Percentiles rank a stretch among this genome's conserved stretches.
These are phyloP conservation scores for Ptychobarbus kaznakovi DNA, from an alignment of 2,797 vertebrate genomes.

Conservation along the genomic window DNA sequence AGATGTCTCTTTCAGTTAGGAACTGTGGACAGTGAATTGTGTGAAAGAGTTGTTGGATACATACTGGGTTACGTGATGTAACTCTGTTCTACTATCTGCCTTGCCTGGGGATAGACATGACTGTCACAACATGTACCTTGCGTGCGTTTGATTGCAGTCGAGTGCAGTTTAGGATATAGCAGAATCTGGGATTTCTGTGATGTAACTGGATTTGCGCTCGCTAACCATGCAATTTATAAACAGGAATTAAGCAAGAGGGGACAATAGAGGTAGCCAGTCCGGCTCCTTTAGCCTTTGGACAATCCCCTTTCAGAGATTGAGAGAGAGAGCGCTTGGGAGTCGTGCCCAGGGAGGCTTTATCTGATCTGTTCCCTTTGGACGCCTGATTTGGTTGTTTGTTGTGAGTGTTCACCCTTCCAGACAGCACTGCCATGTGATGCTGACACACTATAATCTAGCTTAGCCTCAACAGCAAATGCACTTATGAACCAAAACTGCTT, in stretches of 20 bases:
- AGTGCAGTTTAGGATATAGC: slow-evolving; percentile 58
- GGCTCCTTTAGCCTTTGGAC: slow-evolving; percentile 17
- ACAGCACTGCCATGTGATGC: slow-evolving; percentile 31
- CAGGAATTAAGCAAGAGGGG: slow-evolving; percentile 49
- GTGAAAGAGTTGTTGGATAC: slow-evolving; percentile 19
- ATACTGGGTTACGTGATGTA: slow-evolving; percentile 33
- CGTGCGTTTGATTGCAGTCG: neutral
- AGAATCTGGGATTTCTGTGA: slow-evolving; percentile 67
- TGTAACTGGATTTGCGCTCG: slow-evolving; percentile 74
- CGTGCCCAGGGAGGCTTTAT: slow-evolving; percentile 19
- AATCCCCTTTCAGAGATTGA: slow-evolving; percentile 26
- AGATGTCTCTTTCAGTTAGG: neutral
- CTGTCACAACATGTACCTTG: slow-evolving; percentile 33
- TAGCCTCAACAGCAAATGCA: slow-evolving; percentile 6
- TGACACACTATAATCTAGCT: slow-evolving; percentile 3
- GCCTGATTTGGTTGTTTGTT: slow-evolving; percentile 39
- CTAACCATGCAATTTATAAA: slow-evolving; percentile 66
- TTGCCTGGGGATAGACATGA: slow-evolving; percentile 35
- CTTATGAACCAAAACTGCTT: neutral
- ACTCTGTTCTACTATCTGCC: slow-evolving; percentile 17
- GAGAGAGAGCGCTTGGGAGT: slow-evolving; percentile 6
- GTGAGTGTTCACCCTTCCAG: slow-evolving; percentile 9
- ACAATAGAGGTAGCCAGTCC: slow-evolving; percentile 39
- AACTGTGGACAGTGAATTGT: slow-evolving; percentile 19
- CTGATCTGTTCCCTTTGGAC: slow-evolving; percentile 23